Conservation (phyloP, 1,140 invertebrate genomes). For the Sarcophaga peregrina region DNA sequence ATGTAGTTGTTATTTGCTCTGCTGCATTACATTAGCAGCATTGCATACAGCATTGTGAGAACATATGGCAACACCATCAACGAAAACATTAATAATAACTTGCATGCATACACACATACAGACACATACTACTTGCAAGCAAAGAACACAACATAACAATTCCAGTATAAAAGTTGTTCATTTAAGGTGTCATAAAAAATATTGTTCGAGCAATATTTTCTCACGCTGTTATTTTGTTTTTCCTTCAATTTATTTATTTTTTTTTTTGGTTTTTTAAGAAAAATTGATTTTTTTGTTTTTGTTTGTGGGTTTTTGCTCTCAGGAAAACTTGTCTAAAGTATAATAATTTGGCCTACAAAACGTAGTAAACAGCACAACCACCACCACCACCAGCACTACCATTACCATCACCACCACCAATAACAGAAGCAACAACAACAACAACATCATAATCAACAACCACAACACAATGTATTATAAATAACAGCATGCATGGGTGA, state of each 20-base stretch:
- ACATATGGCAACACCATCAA: constrained; percentile 17
- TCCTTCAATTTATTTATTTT: neutral
- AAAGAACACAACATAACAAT: too few relatives aligned
- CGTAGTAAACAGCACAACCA: neutral
- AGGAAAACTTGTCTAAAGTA: constrained; percentile 8
- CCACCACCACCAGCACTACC: neutral
- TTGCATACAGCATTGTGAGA: neutral
- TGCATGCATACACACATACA: neutral
- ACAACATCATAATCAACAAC: neutral
- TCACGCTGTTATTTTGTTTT: neutral
- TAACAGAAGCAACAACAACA: constrained; percentile 3
- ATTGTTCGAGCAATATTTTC: constrained; percentile 19
- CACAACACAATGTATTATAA: neutral
- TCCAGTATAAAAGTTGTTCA: neutral
- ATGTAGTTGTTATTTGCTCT: neutral
- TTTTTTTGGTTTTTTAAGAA: neutral
- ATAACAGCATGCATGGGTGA: neutral
- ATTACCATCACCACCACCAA: too few relatives aligned
- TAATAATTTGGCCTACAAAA: constrained; percentile 10
- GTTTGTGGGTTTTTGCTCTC: neutral
- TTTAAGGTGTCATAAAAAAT: constrained; percentile 26
- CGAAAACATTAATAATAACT: neutral
- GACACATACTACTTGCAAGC: neutral
- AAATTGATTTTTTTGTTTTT: constrained; percentile 5
- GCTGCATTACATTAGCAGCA: neutral